Percentiles rank a stretch among this genome's conserved stretches.
Conservation (phyloP, 2,797 vertebrate genomes). For the Tachyglossus aculeatus region DNA sequence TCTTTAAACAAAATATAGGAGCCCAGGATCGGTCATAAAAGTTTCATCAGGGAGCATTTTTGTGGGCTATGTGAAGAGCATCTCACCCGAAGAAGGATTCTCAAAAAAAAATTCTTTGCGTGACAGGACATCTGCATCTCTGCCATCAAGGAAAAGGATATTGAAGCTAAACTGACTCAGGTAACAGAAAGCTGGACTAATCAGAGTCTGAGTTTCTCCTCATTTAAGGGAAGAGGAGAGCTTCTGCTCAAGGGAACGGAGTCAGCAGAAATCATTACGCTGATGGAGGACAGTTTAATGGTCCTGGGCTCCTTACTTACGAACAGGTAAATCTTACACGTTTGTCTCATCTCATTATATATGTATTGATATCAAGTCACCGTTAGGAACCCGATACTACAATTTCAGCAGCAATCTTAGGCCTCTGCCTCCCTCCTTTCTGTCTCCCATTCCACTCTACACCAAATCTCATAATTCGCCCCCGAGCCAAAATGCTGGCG, state of each 20-base stretch:
- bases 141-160: constrained; percentile 80
- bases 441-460: too few relatives aligned
- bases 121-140: constrained; percentile 79
- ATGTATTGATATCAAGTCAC: not conserved
- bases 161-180: constrained; percentile 75
- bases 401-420: not conserved
- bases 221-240: constrained; percentile 76
- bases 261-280: constrained; percentile 70
- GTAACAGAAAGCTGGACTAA: constrained; percentile 72
- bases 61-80: too few relatives aligned
- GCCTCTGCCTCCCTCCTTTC: too few relatives aligned
- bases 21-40: too few relatives aligned
- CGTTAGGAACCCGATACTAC: not conserved
- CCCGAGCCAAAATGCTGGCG: too few relatives aligned
- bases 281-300: constrained; percentile 82
- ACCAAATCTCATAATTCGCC: too few relatives aligned
- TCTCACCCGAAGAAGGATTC: not conserved
- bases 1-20: too few relatives aligned
- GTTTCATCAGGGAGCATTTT: too few relatives aligned
- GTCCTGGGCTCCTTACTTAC: constrained; percentile 74
- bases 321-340: constrained; percentile 72
- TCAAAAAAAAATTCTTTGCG: not conserved
- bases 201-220: constrained; percentile 71
- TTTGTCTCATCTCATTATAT: not conserved
- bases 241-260: constrained; percentile 75